A percentile compares a stretch with the other conserved stretches of the same genome.
phyloP scores from a whole-genome alignment of 2,888 invertebrate species.

The Acanthosepion esculentum region DNA sequence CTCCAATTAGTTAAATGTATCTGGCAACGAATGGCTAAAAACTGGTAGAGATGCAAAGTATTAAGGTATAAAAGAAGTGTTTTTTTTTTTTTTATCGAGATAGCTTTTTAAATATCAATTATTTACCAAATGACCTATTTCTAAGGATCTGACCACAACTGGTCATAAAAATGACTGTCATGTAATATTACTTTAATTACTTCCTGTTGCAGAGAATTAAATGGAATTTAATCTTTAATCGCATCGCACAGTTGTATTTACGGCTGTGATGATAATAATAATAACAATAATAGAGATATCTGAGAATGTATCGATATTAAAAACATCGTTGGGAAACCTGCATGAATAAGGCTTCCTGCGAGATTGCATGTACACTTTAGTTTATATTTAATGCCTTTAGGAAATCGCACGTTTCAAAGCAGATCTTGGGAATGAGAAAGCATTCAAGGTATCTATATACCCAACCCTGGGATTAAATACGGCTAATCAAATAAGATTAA shows the following conservation, averaged over 20 bases:
- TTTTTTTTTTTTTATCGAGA: no score
- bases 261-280: not conserved
- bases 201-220: not conserved
- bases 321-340: not conserved
- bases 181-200: not conserved
- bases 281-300: not conserved
- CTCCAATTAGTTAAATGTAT: no score
- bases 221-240: not conserved
- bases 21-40: no score
- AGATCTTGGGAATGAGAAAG: not conserved
- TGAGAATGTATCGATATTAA: not conserved
- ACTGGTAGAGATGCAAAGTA: no score
- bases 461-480: not conserved
- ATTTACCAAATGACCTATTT: no score
- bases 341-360: not conserved
- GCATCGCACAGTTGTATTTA: not conserved
- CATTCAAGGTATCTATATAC: not conserved
- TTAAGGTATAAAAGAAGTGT: no score
- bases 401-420: not conserved
- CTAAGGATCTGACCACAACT: no score
- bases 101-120: not conserved
- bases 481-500: not conserved
- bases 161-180: not conserved
- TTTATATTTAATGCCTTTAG: not conserved
- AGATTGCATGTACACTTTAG: not conserved